Conservation (phyloP, 2,888 invertebrate genomes). For the Dromius quadrimaculatus region DNA sequence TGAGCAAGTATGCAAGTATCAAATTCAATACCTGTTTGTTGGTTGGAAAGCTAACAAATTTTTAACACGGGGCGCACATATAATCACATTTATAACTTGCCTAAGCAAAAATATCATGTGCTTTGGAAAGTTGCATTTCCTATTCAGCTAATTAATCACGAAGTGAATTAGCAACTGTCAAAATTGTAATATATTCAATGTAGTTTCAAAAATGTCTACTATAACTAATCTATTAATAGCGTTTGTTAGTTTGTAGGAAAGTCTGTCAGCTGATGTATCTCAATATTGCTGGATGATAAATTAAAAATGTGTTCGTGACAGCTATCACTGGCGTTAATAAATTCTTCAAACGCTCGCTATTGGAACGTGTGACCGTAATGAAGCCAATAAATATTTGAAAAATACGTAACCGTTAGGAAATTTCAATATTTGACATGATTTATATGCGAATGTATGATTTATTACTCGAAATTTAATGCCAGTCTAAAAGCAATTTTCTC, state of each 20-base stretch:
- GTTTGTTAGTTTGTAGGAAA: not conserved
- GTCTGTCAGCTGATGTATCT: not conserved
- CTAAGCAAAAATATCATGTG: no score
- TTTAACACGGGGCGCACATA: no score
- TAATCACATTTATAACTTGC: no score
- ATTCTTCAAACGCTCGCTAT: slow-evolving; percentile 27
- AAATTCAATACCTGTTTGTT: no score
- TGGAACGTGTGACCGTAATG: slow-evolving; percentile 34
- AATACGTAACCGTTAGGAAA: slow-evolving; percentile 48
- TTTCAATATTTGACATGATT: slow-evolving; percentile 44
- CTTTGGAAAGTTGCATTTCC: no score
- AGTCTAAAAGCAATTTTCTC: slow-evolving; percentile 44
- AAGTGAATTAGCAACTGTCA: no score
- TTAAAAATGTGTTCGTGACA: slow-evolving; percentile 25
- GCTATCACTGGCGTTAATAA: slow-evolving; percentile 14
- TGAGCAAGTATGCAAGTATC: no score
- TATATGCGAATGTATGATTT: slow-evolving; percentile 41
- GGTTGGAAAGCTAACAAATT: no score
- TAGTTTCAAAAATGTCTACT: no score
- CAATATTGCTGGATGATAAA: slow-evolving; percentile 11
- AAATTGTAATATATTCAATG: no score
- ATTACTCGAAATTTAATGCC: slow-evolving; percentile 41
- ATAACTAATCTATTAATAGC: no score
- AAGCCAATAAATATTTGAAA: slow-evolving; percentile 45
- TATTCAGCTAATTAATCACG: no score